Conservation (phyloP, 2,888 invertebrate species). For the Apodemia zela region DNA sequence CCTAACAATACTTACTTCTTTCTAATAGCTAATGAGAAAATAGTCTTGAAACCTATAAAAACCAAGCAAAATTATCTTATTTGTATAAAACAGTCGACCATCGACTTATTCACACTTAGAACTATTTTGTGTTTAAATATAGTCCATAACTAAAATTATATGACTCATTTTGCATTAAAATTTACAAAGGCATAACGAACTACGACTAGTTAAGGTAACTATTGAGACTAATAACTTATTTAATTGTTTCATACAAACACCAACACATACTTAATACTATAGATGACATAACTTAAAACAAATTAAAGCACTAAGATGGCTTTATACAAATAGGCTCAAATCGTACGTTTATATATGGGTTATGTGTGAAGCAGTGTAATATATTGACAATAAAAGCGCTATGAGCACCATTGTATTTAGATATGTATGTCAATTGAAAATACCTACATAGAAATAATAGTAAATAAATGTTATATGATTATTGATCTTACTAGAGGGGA, state of each 20-base stretch:
- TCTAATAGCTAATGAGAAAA: conserved; percentile 15
- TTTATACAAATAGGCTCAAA: conserved; percentile 29
- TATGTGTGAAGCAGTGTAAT: conserved; percentile 17
- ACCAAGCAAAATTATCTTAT: conserved; percentile 16
- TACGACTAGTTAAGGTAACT: conserved; percentile 74
- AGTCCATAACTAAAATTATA: conserved; percentile 25
- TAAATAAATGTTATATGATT: no score
- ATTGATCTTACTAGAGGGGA: no score
- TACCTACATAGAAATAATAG: no score
- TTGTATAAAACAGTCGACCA: conserved; percentile 19
- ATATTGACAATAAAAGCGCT: conserved; percentile 19
- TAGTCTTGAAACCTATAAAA: conserved; percentile 15
- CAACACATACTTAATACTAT: conserved; percentile 25
- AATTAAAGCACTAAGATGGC: conserved; percentile 24
- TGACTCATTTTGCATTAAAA: conserved; percentile 40
- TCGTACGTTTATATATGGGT: conserved; percentile 19
- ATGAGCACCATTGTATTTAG: conserved; percentile 15
- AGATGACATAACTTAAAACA: conserved; percentile 16
- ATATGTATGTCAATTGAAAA: conserved; percentile 19
- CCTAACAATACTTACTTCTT: conserved; percentile 32
- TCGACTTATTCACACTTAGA: conserved; percentile 19
- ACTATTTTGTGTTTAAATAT: conserved; percentile 16
- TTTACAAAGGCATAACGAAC: conserved; percentile 62
- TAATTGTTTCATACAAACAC: conserved; percentile 26
- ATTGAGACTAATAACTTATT: conserved; percentile 45